phyloP scores from a whole-genome alignment of 2,888 invertebrate species.

The Drosophila fungiperda region DNA sequence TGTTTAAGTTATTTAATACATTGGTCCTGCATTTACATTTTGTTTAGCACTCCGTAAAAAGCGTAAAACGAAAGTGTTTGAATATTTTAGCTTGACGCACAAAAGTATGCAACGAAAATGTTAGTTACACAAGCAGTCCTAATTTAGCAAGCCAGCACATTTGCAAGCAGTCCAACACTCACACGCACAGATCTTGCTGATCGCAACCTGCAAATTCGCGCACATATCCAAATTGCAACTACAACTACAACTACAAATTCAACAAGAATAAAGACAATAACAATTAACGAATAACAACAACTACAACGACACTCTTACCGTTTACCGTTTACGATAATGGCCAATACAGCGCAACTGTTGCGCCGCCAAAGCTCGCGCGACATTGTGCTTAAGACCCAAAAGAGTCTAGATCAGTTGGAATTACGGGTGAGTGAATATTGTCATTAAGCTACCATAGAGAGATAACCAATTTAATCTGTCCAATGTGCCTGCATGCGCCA shows the following conservation, averaged over 20 bases:
- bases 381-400: conserved; percentile 88
- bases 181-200: conserved; percentile 28
- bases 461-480: background rate
- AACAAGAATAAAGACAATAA: conserved; percentile 8
- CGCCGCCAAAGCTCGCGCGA: conserved; percentile 95
- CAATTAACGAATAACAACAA: conserved; percentile 8
- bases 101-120: conserved; percentile 48
- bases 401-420: conserved; percentile 93
- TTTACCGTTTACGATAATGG: conserved; percentile 87
- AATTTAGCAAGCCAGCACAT: conserved; percentile 22
- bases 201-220: conserved; percentile 17
- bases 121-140: background rate
- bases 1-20: conserved; percentile 8
- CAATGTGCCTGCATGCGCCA: background rate
- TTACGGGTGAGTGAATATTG: conserved; percentile 88
- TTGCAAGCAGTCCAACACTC: conserved; percentile 30
- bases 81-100: conserved; percentile 35
- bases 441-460: background rate
- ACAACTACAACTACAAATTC: conserved; percentile 9
- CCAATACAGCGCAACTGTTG: conserved; percentile 95
- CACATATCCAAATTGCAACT: conserved; percentile 10
- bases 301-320: conserved; percentile 27
- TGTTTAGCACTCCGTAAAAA: conserved; percentile 12
- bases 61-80: conserved; percentile 5
- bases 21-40: conserved; percentile 17